phyloP scores from a whole-genome alignment of 2,113 vertebrate genomes.

The Montifringilla adamsi region DNA sequence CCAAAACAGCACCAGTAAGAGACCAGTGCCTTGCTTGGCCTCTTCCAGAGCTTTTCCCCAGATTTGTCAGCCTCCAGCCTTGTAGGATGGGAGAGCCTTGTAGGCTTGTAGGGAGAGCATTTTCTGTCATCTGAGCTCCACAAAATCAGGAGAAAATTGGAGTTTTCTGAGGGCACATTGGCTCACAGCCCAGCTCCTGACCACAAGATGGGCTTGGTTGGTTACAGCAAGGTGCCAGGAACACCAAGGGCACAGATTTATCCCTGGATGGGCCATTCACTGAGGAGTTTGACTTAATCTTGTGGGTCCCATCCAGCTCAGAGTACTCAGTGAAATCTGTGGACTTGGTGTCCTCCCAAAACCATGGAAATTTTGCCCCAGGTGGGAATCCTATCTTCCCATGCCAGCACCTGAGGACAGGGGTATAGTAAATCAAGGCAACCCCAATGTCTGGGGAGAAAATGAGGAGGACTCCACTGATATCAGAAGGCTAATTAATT shows the following conservation, averaged over 20 bases:
- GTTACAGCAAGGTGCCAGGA: background rate
- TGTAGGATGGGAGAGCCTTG: background rate
- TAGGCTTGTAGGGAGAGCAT: background rate
- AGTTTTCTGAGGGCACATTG: rapidly evolving
- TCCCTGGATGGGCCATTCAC: background rate
- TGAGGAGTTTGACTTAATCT: background rate
- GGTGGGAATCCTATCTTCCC: background rate
- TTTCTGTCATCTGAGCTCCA: background rate
- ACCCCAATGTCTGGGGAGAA: too few relatives aligned
- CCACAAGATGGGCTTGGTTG: background rate
- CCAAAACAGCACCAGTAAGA: background rate
- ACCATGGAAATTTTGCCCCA: background rate
- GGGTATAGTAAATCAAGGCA: too few relatives aligned
- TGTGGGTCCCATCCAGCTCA: background rate
- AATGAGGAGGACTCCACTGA: too few relatives aligned
- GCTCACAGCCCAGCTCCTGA: background rate
- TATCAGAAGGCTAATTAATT: too few relatives aligned
- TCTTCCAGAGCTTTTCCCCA: background rate
- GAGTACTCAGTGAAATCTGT: background rate
- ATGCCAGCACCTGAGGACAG: rapidly evolving
- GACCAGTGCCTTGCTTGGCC: rapidly evolving
- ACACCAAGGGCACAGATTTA: background rate
- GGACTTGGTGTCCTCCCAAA: background rate
- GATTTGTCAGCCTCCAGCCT: background rate
- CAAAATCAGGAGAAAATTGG: background rate